Evolutionary conservation across 1,140 invertebrate species (phyloP), one percentile per base, ranked within the genome.

Genomic region (Brachionus plicatilis): DNA sequence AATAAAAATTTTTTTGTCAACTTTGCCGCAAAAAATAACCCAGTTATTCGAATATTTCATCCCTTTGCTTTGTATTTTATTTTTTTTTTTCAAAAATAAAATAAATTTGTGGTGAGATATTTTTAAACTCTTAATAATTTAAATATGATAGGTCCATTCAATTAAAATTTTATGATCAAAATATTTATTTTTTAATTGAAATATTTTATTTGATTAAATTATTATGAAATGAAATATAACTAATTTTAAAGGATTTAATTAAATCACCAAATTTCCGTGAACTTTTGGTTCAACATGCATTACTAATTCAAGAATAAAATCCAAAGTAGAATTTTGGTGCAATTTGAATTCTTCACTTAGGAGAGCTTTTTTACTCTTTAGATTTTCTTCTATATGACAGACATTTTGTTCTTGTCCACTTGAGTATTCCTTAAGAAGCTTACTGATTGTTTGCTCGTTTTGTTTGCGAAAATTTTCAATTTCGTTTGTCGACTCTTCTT

Each of bases 251-350:
- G 11, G 45, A n/a, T 47, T 9, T 37, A 5, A 2, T 76, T 76
- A 50, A 50, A 76, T 50, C 4, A 50, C 47, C 20, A 76, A 76
- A 76, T 76, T 76, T 29, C 43, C 72, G n/a, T 76, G 72, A 50
- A 24, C 20, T 65, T 24, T 37, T 45, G 79, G 79, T 65, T 82
- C 17, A n/a, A 82, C 56, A 65, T 82, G 33, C 6, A 27, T 41
- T 33, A 82, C 41, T 11, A 24, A 24, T 45, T 82, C 8, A 4
- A 82, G 9, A 17, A 82, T 82, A 24, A 33, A 27, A 17, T 60
- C 24, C n/a, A 82, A 68, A 65, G 79, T 47, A 14, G 14, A 8
- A 43, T 65, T 9, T 11, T 14, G 7, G 41, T 60, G 60, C 4
- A 24, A 4, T 65, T 65, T 68, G 41, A 82, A 82, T 11, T 33